Evolutionary conservation across 2,113 vertebrate species (phyloP), one percentile per base, ranked within the genome.

Genomic region (Trogon surrucura): DNA sequence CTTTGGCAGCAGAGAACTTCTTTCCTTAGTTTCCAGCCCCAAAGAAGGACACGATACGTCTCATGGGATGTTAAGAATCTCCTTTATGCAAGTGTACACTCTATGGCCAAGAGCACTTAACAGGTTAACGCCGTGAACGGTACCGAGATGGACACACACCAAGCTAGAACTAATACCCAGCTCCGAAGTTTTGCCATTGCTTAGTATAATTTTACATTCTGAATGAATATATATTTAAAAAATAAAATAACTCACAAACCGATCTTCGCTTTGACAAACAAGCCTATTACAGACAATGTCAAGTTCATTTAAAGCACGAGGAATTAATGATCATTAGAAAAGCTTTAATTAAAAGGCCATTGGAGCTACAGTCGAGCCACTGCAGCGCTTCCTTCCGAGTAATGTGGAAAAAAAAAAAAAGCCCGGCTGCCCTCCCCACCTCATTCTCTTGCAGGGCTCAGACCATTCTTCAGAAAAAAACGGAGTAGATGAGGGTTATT

Each of bases 401-500:
- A 62, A 74, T 0, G 3, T 36, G 11, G 6, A 12, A 29, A 41
- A 36, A 32, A 29, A 44, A 21, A 13, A 65, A 73, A 29, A 53
- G 14, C 38, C 25, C 14, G 16, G 9, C 3, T 14, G 27, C 47
- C 15, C 47, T n/a, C 45, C 72, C 32, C 77, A 57, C 2, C 81
- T 48, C 65, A 7, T 53, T 25, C 65, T 72, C 77, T 41, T 44
- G 51, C 64, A 51, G 83, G 89, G 96, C 88, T 85, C 72, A 87
- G 27, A 38, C 91, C 36, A 56, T 70, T 38, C 84, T 87, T 36
- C 80, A 80, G 73, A 38, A 86, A 30, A 70, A 85, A 92, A 78
- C 70, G 4, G 80, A 93, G 96, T 88, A 54, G 66, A 87, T 80
- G 96, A 75, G 98, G 98, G 98, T 98, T 98, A 97, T 98, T 98